Evolutionary conservation across 1,140 invertebrate species (phyloP), one percentile per base, ranked within the genome.

Genomic region (Pemphigus obesinymphae): DNA sequence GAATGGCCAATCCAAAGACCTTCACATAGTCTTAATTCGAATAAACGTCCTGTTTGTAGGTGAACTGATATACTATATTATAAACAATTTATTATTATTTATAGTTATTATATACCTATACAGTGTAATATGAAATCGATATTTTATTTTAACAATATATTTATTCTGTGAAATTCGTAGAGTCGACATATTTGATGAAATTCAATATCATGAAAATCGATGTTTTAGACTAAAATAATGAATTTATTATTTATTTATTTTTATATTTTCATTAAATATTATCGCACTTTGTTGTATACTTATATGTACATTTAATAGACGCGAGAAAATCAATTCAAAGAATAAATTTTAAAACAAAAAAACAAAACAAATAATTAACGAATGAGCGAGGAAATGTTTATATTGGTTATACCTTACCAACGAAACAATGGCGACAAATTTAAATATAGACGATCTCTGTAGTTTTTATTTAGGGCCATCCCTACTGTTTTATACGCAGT

Each of bases 1-100:
- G n/a, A 17, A 70, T 45, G n/a, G 29, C 37, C 37, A 45, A 70
- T 70, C 68, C 26, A 45, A 70, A 70, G n/a, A 70, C 63, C 63
- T 70, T 29, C 68, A 15, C 31, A 40, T 13, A 70, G 26, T 45
- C 34, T 43, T 68, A 26, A 43, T 66, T 66, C 3, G 31, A 66
- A 31, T 34, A 66, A 61, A 66, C 31, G 31, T 31, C 61, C n/a
- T n/a, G n/a, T n/a, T n/a, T 13, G 37, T 70, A 70, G 43, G 43
- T 43, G 23, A 29, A 70, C 34, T n/a, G 10, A 40, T 26, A 10
- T 68, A 68, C 26, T 70, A 70, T 70, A 45, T n/a, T n/a, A n/a
- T 8, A 45, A 45, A 70, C 37, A 70, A 68, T 68, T 37, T 43
- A 13, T 23, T 68, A 40, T 68, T 43, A 37, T 40, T 13, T 43